phyloP scores from a whole-genome alignment of 2,113 vertebrate genomes.

The Carassius carassius region DNA sequence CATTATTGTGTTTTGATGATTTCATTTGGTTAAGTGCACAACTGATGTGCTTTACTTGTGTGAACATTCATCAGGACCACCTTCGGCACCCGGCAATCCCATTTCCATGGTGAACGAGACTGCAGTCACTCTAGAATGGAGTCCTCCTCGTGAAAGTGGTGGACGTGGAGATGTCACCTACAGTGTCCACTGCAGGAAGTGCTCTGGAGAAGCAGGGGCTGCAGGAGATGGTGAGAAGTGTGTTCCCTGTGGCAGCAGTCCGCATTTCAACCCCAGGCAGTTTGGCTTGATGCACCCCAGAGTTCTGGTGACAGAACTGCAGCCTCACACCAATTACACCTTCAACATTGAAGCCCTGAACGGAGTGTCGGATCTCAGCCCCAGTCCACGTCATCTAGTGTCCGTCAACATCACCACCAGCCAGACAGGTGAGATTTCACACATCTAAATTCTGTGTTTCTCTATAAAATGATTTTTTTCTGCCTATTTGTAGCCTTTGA shows the following conservation, averaged over 20 bases:
- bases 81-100: conserved; percentile 90
- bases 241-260: conserved; percentile 90
- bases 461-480: neutral
- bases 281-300: conserved; percentile 83
- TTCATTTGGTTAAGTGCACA: neutral
- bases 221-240: conserved; percentile 72
- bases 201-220: conserved; percentile 83
- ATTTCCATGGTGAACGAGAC: conserved; percentile 97
- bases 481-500: neutral
- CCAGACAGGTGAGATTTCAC: conserved; percentile 86
- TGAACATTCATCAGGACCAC: conserved; percentile 79
- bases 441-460: neutral
- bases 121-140: conserved; percentile 92
- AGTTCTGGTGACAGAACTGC: conserved; percentile 92
- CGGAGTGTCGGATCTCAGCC: conserved; percentile 92
- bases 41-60: conserved; percentile 5
- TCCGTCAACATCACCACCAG: conserved; percentile 98
- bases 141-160: conserved; percentile 87
- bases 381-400: conserved; percentile 90
- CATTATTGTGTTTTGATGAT: neutral
- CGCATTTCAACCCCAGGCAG: conserved; percentile 87
- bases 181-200: conserved; percentile 92
- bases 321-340: conserved; percentile 92
- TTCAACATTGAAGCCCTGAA: conserved; percentile 95
- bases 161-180: conserved; percentile 91